Base-by-base conservation (phyloP, 2,888 invertebrate species). In the Glaucopsyche alexis region DNA sequence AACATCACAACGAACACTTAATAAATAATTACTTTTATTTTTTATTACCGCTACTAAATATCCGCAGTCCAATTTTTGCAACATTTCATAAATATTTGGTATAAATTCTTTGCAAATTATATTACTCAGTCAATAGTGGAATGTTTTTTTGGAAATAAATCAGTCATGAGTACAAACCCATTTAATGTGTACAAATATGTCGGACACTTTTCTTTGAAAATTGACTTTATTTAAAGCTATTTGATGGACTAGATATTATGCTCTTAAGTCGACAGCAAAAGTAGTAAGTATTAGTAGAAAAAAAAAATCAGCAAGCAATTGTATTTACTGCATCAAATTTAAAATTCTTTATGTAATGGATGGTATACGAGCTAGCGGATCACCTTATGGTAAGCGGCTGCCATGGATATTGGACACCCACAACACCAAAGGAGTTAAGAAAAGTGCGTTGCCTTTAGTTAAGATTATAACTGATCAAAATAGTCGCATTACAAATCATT, bases 1-100 rank as follows among this genome's bases (percentile, higher is more conserved):
- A 60, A 60, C 60, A 60, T 60, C 60, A 60, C 60, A 67, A 67
- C 67, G 45, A 67, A 42, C 67, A 67, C 29, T 29, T 60, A 55
- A 29, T 38, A 14, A 60, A 13, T 55, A 7, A 60, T 60, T 16
- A 55, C 7, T 19, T 55, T 55, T 13, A 60, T 5, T 60, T 60
- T 8, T 47, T 13, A 47, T 11, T 38, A n/a, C n/a, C n/a, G n/a
- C n/a, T n/a, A 55, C 19, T 11, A 29, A 60, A 38, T 60, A 60
- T 60, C 13, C 29, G 38, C 29, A 69, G 45, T 47, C 0, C 47
- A 11, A 47, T 11, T 29, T 49, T 49, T 47, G 67, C 67, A 47
- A 69, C 69, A 29, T 69, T 11, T 38, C 29, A 29, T 29, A 45
- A 29, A 67, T 47, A 67, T 69, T 69, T 69, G 69, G 69, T 38